phyloP scores from a whole-genome alignment of 2,113 vertebrate species.

The human region DNA sequence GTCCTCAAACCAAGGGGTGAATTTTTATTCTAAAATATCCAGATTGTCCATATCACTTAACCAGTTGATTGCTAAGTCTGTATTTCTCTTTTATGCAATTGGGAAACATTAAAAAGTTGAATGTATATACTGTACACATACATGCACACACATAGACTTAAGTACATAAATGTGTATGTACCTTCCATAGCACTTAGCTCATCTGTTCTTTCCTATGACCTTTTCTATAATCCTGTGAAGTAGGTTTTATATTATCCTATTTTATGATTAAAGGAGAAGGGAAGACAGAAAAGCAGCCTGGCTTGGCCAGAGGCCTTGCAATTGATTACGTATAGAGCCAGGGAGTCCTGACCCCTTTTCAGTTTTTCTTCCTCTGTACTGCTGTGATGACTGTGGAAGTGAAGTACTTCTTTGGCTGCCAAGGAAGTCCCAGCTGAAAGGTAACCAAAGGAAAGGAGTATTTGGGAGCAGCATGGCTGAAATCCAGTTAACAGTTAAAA shows the following conservation, averaged over 20 bases:
- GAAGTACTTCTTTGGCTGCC: background rate
- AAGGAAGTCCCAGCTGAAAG: background rate
- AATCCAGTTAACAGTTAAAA: conserved; percentile 57
- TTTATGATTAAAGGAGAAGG: background rate
- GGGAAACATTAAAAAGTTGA: conserved; percentile 6
- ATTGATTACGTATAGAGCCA: background rate
- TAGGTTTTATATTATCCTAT: background rate
- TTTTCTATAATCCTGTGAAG: background rate
- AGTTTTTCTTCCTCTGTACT: background rate
- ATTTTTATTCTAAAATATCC: background rate
- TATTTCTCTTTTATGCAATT: background rate
- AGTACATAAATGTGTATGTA: background rate
- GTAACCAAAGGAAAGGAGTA: background rate
- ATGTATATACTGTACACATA: background rate
- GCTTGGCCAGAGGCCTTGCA: background rate
- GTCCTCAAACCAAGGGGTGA: background rate
- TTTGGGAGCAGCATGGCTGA: background rate
- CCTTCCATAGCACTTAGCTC: background rate
- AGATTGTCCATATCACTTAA: background rate
- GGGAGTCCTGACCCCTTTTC: background rate
- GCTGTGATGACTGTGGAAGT: background rate
- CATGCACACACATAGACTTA: background rate
- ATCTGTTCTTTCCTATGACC: background rate
- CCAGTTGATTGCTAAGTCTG: background rate
- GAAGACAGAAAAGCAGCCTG: background rate